Conservation (phyloP, 2,113 vertebrate genomes). For the Carassius auratus region DNA sequence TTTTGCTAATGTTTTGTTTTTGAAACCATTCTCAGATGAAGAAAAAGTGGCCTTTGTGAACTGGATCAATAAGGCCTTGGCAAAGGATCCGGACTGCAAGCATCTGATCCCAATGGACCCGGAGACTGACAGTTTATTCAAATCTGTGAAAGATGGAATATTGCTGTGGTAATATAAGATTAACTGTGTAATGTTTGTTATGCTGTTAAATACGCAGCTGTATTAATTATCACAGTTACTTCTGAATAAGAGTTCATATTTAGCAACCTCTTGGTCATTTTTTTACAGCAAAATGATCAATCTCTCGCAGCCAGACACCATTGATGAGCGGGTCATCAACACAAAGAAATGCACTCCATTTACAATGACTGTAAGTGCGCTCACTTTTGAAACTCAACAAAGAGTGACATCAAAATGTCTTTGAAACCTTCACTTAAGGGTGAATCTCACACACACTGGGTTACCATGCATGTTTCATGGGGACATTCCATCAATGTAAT, state of each 20-base stretch:
- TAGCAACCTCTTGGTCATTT: constrained; percentile 19
- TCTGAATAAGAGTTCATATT: neutral
- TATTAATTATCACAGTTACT: neutral
- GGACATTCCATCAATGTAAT: no score
- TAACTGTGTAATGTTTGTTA: neutral
- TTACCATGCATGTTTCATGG: no score
- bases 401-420: neutral
- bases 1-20: constrained; percentile 42
- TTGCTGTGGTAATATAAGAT: constrained; percentile 84
- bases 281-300: constrained; percentile 96
- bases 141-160: constrained; percentile 90
- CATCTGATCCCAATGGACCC: constrained; percentile 93
- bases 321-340: constrained; percentile 97
- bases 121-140: constrained; percentile 84
- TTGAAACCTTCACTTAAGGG: neutral
- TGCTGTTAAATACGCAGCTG: no score
- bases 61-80: constrained; percentile 96
- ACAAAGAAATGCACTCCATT: constrained; percentile 93
- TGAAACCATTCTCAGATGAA: constrained; percentile 80
- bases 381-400: neutral
- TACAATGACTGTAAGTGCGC: constrained; percentile 84
- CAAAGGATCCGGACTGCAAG: constrained; percentile 87
- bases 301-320: constrained; percentile 92
- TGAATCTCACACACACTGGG: neutral
- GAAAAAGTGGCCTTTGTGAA: constrained; percentile 98